Evolutionary conservation across 2,888 invertebrate species (phyloP), one percentile per base, ranked within the genome.

Genomic region (Sphaerolaimus hirsutus): DNA sequence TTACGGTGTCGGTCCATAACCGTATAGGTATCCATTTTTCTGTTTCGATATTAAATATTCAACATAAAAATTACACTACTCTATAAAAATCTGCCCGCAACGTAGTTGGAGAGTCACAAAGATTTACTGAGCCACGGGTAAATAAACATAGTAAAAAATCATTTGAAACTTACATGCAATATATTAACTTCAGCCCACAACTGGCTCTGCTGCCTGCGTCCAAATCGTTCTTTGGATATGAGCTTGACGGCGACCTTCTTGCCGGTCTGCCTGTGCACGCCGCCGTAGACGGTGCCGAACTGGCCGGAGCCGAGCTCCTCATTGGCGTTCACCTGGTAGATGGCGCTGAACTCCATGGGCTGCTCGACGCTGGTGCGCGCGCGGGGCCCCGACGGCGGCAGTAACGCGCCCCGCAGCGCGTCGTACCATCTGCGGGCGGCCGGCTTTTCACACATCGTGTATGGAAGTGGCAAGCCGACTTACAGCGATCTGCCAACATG

Each of bases 231-330:
- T 47, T 61, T 62, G 10, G 56, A 56, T 21, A 61, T 61, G 19
- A 59, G 60, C 51, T 61, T 61, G 21, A 61, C 57, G 2, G 61
- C 61, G 19, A 61, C 61, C 40, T 57, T 56, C n/a, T 57, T 51
- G 21, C 60, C 57, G 1, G 55, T 52, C 42, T 56, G 54, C 21
- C 61, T 49, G 37, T 61, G 59, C 26, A 61, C 54, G 59, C 89
- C 93, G 48, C 84, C 89, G 68, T 93, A 97, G 37, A 97, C 97
- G 56, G 87, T 86, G 46, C 97, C 97, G 70, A 97, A 97, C 69
- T 97, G 97, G 0, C 97, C 97, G 2, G 89, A 89, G 46, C 97
- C 97, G 27, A 97, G 74, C 50, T 87, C 81, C 69, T 97, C 91
- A 63, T 93, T 91, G 0, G 89, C 83, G 65, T 79, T 45, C 1